phyloP scores from a whole-genome alignment of 23 tunicate species.

The Ascidia mentula region DNA sequence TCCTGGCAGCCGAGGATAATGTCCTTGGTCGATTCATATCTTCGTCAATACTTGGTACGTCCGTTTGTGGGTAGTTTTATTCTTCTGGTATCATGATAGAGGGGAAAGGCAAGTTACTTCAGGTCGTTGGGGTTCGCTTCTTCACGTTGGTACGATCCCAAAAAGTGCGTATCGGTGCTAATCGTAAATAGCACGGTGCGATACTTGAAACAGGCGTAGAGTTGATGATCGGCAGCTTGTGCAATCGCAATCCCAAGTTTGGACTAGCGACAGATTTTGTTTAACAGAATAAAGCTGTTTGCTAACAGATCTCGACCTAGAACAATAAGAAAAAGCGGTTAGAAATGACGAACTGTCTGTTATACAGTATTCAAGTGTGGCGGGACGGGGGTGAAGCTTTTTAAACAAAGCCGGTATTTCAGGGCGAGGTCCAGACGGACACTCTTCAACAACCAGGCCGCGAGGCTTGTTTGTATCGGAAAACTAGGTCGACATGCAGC shows the following conservation, averaged over 20 bases:
- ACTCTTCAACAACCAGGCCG: not conserved
- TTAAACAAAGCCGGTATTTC: not conserved
- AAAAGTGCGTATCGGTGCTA: not conserved
- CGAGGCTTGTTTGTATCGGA: not conserved
- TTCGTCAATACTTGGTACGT: no score
- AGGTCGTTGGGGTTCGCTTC: not conserved
- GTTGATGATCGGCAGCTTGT: no score
- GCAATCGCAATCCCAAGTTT: not conserved
- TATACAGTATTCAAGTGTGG: not conserved
- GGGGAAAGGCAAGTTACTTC: no score
- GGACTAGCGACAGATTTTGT: not conserved
- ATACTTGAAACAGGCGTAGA: not conserved
- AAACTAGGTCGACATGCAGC: not conserved
- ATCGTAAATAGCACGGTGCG: not conserved
- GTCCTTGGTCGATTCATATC: constrained; percentile 20
- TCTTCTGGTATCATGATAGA: not conserved
- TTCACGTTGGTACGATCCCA: not conserved
- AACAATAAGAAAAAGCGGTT: not conserved
- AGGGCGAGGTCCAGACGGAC: not conserved
- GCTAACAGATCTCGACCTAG: not conserved
- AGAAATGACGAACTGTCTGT: not conserved
- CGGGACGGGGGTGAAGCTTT: not conserved
- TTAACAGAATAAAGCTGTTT: no score
- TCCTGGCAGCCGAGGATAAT: constrained; percentile 16
- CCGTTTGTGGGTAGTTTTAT: not conserved